Evolutionary conservation across 2,113 vertebrate genomes (phyloP), one percentile per base, ranked within the genome.

Genomic region (Eptatretus burgeri): DNA sequence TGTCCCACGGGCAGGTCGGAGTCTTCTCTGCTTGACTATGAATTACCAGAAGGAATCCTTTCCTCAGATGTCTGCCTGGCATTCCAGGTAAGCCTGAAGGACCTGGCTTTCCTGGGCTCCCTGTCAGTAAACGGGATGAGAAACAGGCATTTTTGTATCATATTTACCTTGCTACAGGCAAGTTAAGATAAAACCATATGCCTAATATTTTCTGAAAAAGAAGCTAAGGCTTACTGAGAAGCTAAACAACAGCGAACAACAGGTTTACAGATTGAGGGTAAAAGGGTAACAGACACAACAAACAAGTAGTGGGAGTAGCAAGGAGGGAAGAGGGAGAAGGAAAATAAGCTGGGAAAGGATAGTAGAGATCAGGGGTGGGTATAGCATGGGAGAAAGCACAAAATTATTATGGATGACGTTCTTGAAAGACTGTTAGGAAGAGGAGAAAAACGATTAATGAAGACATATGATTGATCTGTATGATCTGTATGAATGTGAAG

Each of bases 1-100:
- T 98, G 64, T 88, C 88, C 67, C 83, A 75, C 0, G 91, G 91
- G 68, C 91, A 98, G 82, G 88, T 88, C 17, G 88, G 87, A 5
- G 77, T 78, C 67, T 84, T 79, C 0, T 85, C 81, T 0, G 87
- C 76, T 71, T 98, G 91, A 67, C 91, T 95, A 77, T 98, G 91
- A 71, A 94, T 98, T 68, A 98, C 88, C 70, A 98, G 78, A 66
- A 98, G 76, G 73, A 95, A 95, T 14, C 91, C 91, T 49, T 95
- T 88, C 66, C 78, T 88, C 10, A 85, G 74, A 1, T 87, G 91
- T 69, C 91, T 83, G 5, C 88, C 91, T 0, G 88, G 79, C 86
- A 95, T 93, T 19, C 91, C 91, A 1, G 79, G 67, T 13, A 77
- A 68, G 49, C 91, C 91, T 0, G 77, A 71, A 67, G 66, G 69